These are phyloP conservation scores for Gymnodraco acuticeps DNA, from an alignment of 2,797 vertebrate genomes.

Conservation along the genomic window DNA sequence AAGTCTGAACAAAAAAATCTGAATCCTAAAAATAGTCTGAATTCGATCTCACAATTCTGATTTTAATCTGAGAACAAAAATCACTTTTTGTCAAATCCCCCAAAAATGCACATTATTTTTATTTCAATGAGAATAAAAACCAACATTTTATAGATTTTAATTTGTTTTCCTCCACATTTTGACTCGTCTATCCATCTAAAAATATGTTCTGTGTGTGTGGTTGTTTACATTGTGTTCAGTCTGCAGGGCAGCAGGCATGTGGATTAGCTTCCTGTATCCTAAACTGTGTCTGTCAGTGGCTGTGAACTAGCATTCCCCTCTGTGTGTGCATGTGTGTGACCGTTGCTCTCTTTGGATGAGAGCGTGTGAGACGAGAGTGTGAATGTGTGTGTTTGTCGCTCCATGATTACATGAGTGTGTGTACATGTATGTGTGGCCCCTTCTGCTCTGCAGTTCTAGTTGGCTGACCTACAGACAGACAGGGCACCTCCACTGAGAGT, in stretches of 20 bases:
- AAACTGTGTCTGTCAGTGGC: slow-evolving; percentile 12
- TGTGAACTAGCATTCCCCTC: not conserved
- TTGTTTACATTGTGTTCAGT: not conserved
- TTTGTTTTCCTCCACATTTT: no score
- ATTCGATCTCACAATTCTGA: no score
- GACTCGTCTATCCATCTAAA: no score
- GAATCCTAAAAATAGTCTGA: no score
- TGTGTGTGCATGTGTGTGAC: not conserved
- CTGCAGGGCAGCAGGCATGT: not conserved
- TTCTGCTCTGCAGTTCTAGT: slow-evolving; percentile 64
- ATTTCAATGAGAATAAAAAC: no score
- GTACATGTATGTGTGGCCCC: slow-evolving; percentile 46
- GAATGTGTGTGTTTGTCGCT: slow-evolving; percentile 6
- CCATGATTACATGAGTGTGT: not conserved
- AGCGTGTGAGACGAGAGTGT: slow-evolving; percentile 17
- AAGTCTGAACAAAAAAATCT: no score
- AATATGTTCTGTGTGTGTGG: no score
- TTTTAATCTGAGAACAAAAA: no score
- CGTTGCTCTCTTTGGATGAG: slow-evolving; percentile 14
- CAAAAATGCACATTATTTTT: no score
- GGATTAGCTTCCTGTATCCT: slow-evolving; percentile 8
- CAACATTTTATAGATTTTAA: no score
- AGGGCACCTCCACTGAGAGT: slow-evolving; percentile 49
- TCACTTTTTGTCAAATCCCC: no score
- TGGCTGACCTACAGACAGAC: slow-evolving; percentile 64